Conservation (phyloP, 2,797 vertebrate genomes). For the Ctenopoma kingsleyae region DNA sequence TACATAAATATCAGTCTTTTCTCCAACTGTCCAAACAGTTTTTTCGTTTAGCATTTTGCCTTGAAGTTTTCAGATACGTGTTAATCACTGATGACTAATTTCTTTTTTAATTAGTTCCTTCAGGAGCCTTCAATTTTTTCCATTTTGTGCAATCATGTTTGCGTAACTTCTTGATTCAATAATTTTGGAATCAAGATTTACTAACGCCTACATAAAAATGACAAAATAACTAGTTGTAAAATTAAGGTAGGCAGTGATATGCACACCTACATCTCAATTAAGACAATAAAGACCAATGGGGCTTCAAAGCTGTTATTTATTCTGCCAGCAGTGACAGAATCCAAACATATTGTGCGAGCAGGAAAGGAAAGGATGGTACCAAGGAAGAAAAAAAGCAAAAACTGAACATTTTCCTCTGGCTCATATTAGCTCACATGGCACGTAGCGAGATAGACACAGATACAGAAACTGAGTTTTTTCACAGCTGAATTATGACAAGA, state of each 20-base stretch:
- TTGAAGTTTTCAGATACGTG: not conserved
- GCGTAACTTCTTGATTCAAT: conserved; percentile 11
- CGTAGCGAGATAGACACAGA: conserved; percentile 25
- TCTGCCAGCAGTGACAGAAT: conserved; percentile 29
- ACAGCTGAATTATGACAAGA: conserved; percentile 51
- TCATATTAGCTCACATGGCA: conserved; percentile 53
- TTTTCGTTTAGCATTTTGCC: not conserved
- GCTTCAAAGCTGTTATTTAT: conserved; percentile 32
- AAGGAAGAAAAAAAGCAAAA: conserved; percentile 40
- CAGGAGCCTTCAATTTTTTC: not conserved
- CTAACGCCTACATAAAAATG: conserved; percentile 12
- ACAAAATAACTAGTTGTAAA: conserved; percentile 36
- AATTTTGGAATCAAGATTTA: conserved; percentile 31
- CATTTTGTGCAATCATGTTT: not conserved
- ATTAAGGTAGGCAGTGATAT: conserved; percentile 28
- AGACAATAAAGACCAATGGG: conserved; percentile 45
- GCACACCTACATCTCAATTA: conserved; percentile 25
- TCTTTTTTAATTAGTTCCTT: conserved; percentile 3
- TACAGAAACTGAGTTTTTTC: conserved; percentile 35
- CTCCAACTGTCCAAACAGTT: not conserved
- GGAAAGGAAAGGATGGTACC: conserved; percentile 24
- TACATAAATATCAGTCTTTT: not conserved
- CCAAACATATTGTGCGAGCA: conserved; percentile 20
- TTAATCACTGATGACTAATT: not conserved
- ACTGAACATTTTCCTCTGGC: conserved; percentile 42